Evolutionary conservation across 2,797 vertebrate genomes (phyloP), one percentile per base, ranked within the genome.

Genomic region (Arrhamphus sclerolepis): DNA sequence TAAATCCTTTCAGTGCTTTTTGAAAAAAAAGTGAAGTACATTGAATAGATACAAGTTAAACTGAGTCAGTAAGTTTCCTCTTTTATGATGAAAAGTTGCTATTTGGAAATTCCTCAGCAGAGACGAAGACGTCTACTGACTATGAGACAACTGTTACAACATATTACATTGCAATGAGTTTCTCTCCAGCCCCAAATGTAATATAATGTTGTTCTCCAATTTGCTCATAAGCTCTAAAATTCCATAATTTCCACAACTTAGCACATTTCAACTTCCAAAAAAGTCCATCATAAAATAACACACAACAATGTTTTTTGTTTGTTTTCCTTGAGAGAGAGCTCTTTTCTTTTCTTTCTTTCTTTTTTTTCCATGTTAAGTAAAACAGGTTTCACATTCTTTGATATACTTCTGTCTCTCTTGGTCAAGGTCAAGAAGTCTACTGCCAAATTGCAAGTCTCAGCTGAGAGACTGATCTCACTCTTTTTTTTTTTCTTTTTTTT

Each of bases 401-500:
- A 71, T 57, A 56, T 67, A 57, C 56, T 66, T 84, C 67, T 48
- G 58, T 70, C 46, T 70, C 48, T 51, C 47, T 66, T 49, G 62
- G 56, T 82, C 62, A 65, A 76, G 66, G 39, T 82, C 76, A 65
- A 59, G 60, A 75, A 61, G 34, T 18, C 38, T 62, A 57, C 70
- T 78, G 85, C 74, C 82, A 89, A 87, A 92, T 92, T 91, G 89
- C 66, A 90, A 92, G 85, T 89, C 77, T 8, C 71, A 84, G 87
- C 68, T 60, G 70, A 92, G 82, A 89, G 87, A 88, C 77, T 78
- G 82, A 84, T 73, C 79, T 89, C 75, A n/a, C n/a, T n/a, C n/a
- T 26, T 85, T 89, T 90, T 46, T 60, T n/a, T 61, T 41, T 78
- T 44, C n/a, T n/a, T 26, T 85, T 89, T 90, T 46, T 60, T n/a